Conservation (phyloP, 2,113 vertebrate genomes). For the Carassius carassius region DNA sequence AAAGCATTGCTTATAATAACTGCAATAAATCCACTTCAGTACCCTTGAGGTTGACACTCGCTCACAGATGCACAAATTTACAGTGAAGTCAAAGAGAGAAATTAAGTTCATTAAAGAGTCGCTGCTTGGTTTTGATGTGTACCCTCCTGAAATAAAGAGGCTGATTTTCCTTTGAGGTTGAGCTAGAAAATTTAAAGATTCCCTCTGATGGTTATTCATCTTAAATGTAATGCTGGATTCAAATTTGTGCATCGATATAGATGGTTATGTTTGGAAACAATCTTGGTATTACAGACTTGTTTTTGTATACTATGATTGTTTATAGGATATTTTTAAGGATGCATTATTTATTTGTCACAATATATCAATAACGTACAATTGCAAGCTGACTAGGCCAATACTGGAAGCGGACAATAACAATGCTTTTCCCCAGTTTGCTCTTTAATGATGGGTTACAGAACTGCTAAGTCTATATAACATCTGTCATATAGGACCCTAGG, state of each 20-base stretch:
- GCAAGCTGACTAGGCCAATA: not conserved
- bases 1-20: slow-evolving; percentile 53
- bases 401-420: not conserved
- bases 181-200: not conserved
- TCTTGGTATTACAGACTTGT: not conserved
- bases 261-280: not conserved
- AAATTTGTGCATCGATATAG: not conserved
- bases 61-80: slow-evolving; percentile 13
- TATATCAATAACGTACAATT: not conserved
- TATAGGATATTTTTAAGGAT: not conserved
- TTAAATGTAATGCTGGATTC: not conserved
- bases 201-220: not conserved
- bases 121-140: slow-evolving; percentile 25
- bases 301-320: not conserved
- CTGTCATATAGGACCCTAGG: not conserved
- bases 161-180: slow-evolving; percentile 20
- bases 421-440: not conserved
- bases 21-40: slow-evolving; percentile 35
- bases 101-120: slow-evolving; percentile 39
- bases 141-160: slow-evolving; percentile 26
- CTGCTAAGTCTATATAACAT: not conserved
- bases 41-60: slow-evolving; percentile 25
- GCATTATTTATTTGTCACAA: not conserved
- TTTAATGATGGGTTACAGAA: not conserved
- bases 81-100: slow-evolving; percentile 27